phyloP scores from a whole-genome alignment of 2,888 invertebrate species.

The Aspidiotus rigidus region DNA sequence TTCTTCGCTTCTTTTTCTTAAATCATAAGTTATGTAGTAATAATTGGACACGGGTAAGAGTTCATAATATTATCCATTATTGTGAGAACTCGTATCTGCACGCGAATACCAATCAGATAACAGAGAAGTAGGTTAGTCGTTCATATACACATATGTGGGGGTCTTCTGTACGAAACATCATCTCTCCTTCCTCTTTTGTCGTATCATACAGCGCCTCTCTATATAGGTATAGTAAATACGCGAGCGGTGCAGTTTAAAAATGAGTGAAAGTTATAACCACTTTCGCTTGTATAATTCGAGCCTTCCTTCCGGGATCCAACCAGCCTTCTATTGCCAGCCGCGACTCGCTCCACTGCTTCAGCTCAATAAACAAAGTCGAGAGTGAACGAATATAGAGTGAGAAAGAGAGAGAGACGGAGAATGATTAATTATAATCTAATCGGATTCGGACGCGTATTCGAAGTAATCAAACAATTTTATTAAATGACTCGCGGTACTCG shows the following conservation, averaged over 20 bases:
- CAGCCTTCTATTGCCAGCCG: constrained; percentile 16
- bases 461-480: constrained; percentile 15
- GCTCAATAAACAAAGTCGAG: constrained; percentile 6
- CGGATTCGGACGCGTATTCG: constrained; percentile 12
- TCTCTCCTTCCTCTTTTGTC: constrained; percentile 27
- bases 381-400: too few relatives aligned
- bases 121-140: constrained; percentile 28
- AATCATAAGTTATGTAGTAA: constrained; percentile 16
- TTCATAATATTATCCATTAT: constrained; percentile 17
- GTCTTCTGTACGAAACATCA: neutral
- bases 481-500: constrained; percentile 8
- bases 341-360: constrained; percentile 20
- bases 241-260: constrained; percentile 20
- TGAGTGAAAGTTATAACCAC: constrained; percentile 32
- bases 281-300: constrained; percentile 33
- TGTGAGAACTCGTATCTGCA: neutral
- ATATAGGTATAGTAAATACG: neutral
- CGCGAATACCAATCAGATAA: constrained; percentile 11
- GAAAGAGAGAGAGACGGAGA: constrained; percentile 9
- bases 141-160: constrained; percentile 26
- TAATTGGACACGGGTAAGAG: constrained; percentile 15
- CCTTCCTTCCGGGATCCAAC: constrained; percentile 31
- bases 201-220: neutral
- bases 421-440: constrained; percentile 12
- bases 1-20: constrained; percentile 1